Conservation (phyloP, 1,140 invertebrate genomes). For the Tetraneura akinire region DNA sequence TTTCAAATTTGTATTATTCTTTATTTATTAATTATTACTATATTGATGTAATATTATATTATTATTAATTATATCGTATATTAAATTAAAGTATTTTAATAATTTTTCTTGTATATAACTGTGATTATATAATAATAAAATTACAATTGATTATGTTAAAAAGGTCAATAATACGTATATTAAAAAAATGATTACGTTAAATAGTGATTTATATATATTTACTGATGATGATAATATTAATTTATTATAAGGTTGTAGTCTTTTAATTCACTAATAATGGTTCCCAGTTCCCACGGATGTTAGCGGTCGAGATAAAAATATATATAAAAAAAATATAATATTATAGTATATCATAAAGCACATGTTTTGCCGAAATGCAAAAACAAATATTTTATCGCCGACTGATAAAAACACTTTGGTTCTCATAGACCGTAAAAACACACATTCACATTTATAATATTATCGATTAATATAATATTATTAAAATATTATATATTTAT, state of each 20-base stretch:
- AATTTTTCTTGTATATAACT: too few species aligned
- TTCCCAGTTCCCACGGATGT: constrained; percentile 48
- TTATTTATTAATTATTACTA: too few species aligned
- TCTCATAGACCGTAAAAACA: constrained; percentile 33
- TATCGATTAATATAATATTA: too few species aligned
- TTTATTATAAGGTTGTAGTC: constrained; percentile 3
- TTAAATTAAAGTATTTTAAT: too few species aligned
- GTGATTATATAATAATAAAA: neutral
- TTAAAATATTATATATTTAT: neutral
- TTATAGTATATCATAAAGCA: neutral
- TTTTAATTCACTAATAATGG: neutral
- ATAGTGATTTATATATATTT: neutral
- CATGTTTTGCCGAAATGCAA: constrained; percentile 9
- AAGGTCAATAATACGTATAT: neutral
- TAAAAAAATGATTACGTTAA: neutral
- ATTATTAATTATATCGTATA: too few species aligned
- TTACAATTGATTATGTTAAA: neutral
- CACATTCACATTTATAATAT: neutral
- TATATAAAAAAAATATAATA: neutral
- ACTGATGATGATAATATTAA: neutral
- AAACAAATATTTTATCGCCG: constrained; percentile 17
- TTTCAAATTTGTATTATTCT: too few species aligned
- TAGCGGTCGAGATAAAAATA: constrained; percentile 38
- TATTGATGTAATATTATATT: too few species aligned
- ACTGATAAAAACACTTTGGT: constrained; percentile 22